Conservation (phyloP, 2,888 invertebrate species). For the Parnassius mnemosyne region DNA sequence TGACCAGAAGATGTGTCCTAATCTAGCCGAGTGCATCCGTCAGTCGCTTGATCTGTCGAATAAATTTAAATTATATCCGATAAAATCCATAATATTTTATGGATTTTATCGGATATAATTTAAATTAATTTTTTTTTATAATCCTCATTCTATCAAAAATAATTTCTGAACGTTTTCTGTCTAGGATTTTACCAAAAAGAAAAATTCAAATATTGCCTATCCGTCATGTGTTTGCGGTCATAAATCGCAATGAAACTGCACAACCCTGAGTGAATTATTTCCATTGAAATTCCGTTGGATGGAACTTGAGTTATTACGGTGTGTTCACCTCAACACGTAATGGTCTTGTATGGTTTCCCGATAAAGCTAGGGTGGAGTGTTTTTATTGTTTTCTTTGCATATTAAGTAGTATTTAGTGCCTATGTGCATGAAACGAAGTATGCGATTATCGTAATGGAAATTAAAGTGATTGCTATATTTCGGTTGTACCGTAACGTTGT, state of each 20-base stretch:
- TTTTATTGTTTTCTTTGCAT: conserved; percentile 3
- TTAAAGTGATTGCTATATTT: too few relatives aligned
- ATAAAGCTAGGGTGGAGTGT: conserved; percentile 4
- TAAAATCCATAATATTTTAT: too few relatives aligned
- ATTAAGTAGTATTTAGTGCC: background rate
- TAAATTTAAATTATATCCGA: too few relatives aligned
- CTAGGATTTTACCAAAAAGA: background rate
- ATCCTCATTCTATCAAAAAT: background rate
- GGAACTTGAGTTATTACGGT: conserved; percentile 21
- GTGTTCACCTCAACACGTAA: conserved; percentile 18
- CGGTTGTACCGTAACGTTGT: too few relatives aligned
- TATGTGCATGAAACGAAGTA: too few relatives aligned
- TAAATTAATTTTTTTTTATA: too few relatives aligned
- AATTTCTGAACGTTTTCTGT: background rate
- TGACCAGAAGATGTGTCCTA: too few relatives aligned
- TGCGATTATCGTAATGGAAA: too few relatives aligned
- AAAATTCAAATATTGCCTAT: background rate
- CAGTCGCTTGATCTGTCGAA: too few relatives aligned
- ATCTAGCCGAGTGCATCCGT: too few relatives aligned
- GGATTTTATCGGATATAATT: too few relatives aligned
- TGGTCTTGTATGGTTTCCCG: conserved; percentile 16
- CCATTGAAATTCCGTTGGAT: conserved; percentile 21
- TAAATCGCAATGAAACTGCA: conserved; percentile 8
- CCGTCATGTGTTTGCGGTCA: background rate
- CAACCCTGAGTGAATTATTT: conserved; percentile 16